Base-by-base conservation (phyloP, 2,797 vertebrate species). In the Betta splendens region DNA sequence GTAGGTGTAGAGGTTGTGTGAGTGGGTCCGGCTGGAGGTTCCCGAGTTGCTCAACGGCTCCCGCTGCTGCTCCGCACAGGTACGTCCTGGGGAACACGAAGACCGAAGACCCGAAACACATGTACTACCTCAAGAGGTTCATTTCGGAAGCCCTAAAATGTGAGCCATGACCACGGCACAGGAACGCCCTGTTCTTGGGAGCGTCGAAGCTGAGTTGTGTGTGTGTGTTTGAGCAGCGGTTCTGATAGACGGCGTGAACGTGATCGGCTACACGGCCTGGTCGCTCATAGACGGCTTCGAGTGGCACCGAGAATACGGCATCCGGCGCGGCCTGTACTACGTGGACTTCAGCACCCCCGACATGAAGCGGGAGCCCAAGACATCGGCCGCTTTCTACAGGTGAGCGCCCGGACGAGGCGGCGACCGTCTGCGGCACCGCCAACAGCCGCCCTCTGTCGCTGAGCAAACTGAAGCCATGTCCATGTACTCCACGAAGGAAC, bases 71-170 rank as follows among this genome's bases (percentile, higher is more conserved):
- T 54, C 31, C 3, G 50, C 44, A 25, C 76, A 91, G 89, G 89
- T 96, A 94, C 9, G 94, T 96, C 66, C 92, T 91, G 1, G 94
- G 94, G 26, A 95, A 83, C 62, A 96, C 94, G 21, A 95, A 94
- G 76, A 95, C 87, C 15, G 94, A 98, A 74, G 97, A 98, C 75
- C 94, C 94, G 22, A 96, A 95, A 75, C 94, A 95, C 46, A 96
- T 97, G 94, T 97, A 95, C 83, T 97, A 98, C 88, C 94, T 98
- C 40, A 99, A 99, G 76, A 94, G 92, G 71, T 98, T 99, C 80
- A 89, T 98, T 32, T 92, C 94, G 78, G 97, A 96, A 81, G 94
- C 94, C 0, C 90, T 98, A 36, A 98, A 98, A 91, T 96, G 98
- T 98, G 91, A 77, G 91, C n/a, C n/a, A n/a, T n/a, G n/a, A n/a